phyloP scores from a whole-genome alignment of 2,113 vertebrate species.

The Brachionichthys hirsutus region DNA sequence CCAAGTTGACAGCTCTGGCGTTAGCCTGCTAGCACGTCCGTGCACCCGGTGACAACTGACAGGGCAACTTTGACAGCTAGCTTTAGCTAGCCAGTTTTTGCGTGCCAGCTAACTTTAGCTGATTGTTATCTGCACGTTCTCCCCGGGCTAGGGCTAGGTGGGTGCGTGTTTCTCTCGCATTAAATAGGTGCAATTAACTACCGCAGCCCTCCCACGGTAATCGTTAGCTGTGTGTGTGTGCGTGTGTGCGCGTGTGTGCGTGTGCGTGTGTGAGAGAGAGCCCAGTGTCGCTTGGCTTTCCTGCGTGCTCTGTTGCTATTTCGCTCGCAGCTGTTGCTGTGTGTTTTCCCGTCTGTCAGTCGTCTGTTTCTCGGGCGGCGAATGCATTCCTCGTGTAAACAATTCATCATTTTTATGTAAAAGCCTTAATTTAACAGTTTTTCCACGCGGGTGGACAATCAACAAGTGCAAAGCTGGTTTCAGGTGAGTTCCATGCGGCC shows the following conservation, averaged over 20 bases:
- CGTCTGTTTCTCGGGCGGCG: constrained; percentile 53
- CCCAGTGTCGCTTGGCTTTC: constrained; percentile 59
- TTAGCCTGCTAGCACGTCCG: constrained; percentile 67
- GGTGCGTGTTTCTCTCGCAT: constrained; percentile 17
- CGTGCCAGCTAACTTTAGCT: constrained; percentile 66
- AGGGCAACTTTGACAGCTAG: constrained; percentile 78
- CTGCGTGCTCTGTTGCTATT: constrained; percentile 62
- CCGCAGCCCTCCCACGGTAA: constrained; percentile 45
- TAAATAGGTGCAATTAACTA: constrained; percentile 38
- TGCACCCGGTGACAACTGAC: constrained; percentile 75
- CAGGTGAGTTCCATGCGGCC: constrained; percentile 25
- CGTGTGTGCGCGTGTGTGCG: constrained; percentile 17
- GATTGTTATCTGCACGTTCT: constrained; percentile 42
- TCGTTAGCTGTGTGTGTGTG: constrained; percentile 55
- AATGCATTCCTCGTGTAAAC: constrained; percentile 48
- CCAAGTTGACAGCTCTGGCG: constrained; percentile 72
- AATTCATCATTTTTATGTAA: constrained; percentile 11
- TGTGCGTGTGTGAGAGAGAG: constrained; percentile 8
- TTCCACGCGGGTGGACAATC: constrained; percentile 53
- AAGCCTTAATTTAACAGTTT: constrained; percentile 21
- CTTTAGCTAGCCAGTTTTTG: constrained; percentile 67
- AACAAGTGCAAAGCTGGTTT: constrained; percentile 70
- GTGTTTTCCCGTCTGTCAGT: constrained; percentile 71
- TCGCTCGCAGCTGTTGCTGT: constrained; percentile 74
- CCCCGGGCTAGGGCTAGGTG: constrained; percentile 23